These are phyloP conservation scores for Onthophagus taurus DNA, from an alignment of 1,140 invertebrate species.

Conservation along the genomic window DNA sequence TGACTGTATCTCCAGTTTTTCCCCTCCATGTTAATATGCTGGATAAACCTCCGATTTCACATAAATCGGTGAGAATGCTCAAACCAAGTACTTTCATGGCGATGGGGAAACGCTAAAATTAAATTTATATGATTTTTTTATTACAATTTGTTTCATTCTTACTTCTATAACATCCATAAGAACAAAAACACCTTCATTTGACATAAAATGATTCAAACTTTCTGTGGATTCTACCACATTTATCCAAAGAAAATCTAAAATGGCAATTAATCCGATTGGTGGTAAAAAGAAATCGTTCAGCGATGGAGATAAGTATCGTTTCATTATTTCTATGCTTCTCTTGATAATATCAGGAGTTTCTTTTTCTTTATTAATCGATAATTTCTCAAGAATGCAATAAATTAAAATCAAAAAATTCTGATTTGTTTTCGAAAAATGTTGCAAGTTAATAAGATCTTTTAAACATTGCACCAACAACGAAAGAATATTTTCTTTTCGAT, in stretches of 20 bases:
- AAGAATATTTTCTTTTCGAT: too few relatives aligned
- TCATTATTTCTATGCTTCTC: neutral
- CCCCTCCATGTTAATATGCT: constrained; percentile 16
- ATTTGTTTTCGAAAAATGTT: too few relatives aligned
- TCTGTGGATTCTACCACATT: neutral
- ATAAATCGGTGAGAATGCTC: constrained; percentile 13
- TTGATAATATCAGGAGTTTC: constrained; percentile 1
- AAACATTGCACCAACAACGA: too few relatives aligned
- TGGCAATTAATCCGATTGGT: constrained; percentile 6
- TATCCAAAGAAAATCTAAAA: constrained; percentile 12
- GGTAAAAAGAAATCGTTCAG: constrained; percentile 2
- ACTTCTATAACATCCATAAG: constrained; percentile 11
- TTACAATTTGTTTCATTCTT: neutral
- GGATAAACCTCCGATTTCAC: constrained; percentile 13
- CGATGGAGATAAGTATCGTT: constrained; percentile 6
- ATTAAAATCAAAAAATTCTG: too few relatives aligned
- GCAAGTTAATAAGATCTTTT: too few relatives aligned
- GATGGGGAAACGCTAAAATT: too few relatives aligned
- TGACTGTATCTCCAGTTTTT: neutral
- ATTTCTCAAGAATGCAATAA: too few relatives aligned
- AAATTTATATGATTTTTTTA: neutral
- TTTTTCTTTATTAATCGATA: too few relatives aligned
- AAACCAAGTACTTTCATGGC: constrained; percentile 12
- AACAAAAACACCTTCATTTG: constrained; percentile 1
- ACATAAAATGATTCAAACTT: constrained; percentile 6